Evolutionary conservation across 2,113 vertebrate species (phyloP).

Genomic region (Pogona vitticeps): DNA sequence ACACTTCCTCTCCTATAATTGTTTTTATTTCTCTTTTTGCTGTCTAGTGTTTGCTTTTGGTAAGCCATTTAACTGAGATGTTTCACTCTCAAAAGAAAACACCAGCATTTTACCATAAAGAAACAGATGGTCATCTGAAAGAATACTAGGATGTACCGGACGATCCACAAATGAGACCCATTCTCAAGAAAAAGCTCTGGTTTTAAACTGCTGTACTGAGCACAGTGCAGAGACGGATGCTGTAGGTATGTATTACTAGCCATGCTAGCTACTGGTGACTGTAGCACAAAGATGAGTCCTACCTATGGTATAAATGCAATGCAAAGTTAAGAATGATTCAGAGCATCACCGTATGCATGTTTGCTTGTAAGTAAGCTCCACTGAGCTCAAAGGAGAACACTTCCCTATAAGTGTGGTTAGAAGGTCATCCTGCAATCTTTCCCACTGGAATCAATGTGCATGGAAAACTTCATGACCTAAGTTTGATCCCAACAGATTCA

Average conservation of each 20-base stretch:
- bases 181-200: not conserved
- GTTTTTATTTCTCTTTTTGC: conserved; percentile 39
- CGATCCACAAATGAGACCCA: not conserved
- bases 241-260: too few relatives aligned
- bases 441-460: not conserved
- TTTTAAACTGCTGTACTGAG: not conserved
- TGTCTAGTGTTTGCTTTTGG: conserved; percentile 45
- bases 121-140: not conserved
- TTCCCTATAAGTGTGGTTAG: not conserved
- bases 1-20: conserved; percentile 63
- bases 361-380: too few relatives aligned
- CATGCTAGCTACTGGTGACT: too few relatives aligned
- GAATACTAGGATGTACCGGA: not conserved
- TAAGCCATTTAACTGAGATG: conserved; percentile 43
- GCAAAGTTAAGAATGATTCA: not conserved
- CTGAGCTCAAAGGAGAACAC: not conserved
- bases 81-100: not conserved
- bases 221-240: not conserved
- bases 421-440: not conserved
- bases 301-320: not conserved
- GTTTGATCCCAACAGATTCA: too few relatives aligned
- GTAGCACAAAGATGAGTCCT: too few relatives aligned
- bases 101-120: conserved; percentile 18
- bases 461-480: not conserved
- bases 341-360: not conserved